A percentile compares a stretch with the other conserved stretches of the same genome.
phyloP scores from a whole-genome alignment of 2,888 invertebrate species.

The Spialia ferax region DNA sequence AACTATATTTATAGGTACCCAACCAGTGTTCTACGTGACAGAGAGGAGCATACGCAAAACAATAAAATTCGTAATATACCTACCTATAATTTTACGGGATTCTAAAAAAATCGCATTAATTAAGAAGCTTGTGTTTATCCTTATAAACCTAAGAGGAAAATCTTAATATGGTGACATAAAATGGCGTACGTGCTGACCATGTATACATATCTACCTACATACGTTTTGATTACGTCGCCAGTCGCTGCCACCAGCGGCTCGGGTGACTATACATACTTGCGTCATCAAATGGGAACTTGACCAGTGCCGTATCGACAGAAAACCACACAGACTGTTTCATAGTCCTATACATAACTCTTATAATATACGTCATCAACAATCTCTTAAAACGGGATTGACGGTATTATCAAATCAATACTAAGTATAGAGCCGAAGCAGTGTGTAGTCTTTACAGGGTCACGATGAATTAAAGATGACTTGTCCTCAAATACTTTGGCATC shows the following conservation, averaged over 20 bases:
- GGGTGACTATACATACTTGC: slow-evolving; percentile 54
- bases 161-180: neutral
- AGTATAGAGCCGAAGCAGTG: neutral
- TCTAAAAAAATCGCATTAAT: neutral
- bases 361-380: neutral
- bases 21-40: slow-evolving; percentile 1
- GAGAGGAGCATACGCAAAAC: neutral
- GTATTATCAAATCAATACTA: too few species aligned
- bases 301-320: slow-evolving; percentile 43
- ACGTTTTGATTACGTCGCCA: slow-evolving; percentile 64
- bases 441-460: slow-evolving; percentile 6
- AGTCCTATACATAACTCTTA: neutral
- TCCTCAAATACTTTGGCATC: slow-evolving; percentile 39
- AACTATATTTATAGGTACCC: slow-evolving; percentile 19
- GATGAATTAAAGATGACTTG: slow-evolving; percentile 17
- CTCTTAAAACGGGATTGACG: too few species aligned
- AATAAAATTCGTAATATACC: neutral
- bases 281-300: slow-evolving; percentile 60
- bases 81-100: neutral
- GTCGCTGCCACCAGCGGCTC: slow-evolving; percentile 51
- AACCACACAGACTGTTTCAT: slow-evolving; percentile 3
- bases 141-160: neutral
- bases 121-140: neutral
- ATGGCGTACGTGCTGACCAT: slow-evolving; percentile 61
- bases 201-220: slow-evolving; percentile 58